A percentile compares a stretch with the other conserved stretches of the same genome.
phyloP scores from a whole-genome alignment of 2,888 invertebrate species.

The Philonicus albiceps region DNA sequence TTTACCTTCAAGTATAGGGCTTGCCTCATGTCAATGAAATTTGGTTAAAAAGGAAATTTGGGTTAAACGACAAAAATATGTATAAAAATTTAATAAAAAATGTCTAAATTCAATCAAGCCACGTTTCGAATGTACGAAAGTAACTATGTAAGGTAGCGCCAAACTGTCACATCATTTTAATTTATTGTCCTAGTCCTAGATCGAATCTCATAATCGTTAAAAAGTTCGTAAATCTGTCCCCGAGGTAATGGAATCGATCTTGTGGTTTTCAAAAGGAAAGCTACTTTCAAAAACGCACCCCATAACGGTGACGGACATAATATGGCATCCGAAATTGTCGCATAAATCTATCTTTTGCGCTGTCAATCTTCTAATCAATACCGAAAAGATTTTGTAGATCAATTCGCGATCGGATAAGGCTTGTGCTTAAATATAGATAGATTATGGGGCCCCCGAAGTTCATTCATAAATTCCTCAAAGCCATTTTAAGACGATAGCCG shows the following conservation, averaged over 20 bases:
- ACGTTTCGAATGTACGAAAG: neutral
- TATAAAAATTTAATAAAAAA: neutral
- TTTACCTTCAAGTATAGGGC: neutral
- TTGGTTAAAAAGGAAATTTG: neutral
- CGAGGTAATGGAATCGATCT: constrained; percentile 22
- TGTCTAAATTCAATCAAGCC: neutral
- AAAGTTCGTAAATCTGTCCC: neutral
- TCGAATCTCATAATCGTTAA: neutral
- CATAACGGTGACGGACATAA: neutral
- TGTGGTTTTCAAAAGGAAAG: constrained; percentile 24
- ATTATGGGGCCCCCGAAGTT: neutral
- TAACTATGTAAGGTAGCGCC: neutral
- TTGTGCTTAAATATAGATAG: neutral
- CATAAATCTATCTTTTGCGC: constrained; percentile 22
- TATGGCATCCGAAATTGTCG: neutral
- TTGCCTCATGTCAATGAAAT: neutral
- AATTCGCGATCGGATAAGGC: neutral
- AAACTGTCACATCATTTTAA: neutral
- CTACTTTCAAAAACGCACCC: neutral
- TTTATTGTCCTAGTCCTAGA: neutral
- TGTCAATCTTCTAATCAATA: constrained; percentile 27
- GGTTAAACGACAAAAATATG: neutral
- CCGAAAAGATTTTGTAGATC: constrained; percentile 19
- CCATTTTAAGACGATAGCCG: neutral
- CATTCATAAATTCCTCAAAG: neutral